Evolutionary conservation across 30 jellyfish, hydroid and myxozoan genomes (phyloP), one percentile per base, ranked within the genome.

Genomic region (Phacellophora camtschatica): DNA sequence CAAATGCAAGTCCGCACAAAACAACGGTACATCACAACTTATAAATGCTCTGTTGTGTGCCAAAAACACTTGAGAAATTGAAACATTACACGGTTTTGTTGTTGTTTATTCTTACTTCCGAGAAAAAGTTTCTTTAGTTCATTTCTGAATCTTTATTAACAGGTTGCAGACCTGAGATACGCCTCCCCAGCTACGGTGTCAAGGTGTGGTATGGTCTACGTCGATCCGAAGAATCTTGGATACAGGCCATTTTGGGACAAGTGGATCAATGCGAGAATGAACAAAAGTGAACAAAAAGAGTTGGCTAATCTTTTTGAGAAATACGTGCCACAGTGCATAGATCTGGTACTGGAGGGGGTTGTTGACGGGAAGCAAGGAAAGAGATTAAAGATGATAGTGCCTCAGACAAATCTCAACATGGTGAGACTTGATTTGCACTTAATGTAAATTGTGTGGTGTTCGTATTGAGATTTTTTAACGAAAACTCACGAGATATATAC

Each of bases 131-230:
- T n/a, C n/a, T n/a, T n/a, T n/a, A n/a, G n/a, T n/a, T n/a, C n/a
- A n/a, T n/a, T n/a, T n/a, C n/a, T 27, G 25, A 57, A 30, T 65
- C 30, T 31, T 58, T 13, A 6, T 19, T 58, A 0, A 1, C 19
- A 94, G 99, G 99, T 94, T 27, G 81, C 97, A 2, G 97, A 94
- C 63, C 90, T 94, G 55, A 86, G 91, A 27, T 94, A 94, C 80
- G 99, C 99, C 18, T 94, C 99, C 22, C 99, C 99, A 11, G 99
- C 99, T 22, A 94, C 99, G 1, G 99, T 94, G 28, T 94, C 99
- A 13, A 84, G 99, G 16, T 94, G 97, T 64, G 99, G 99, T 32
- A 94, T 94, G 99, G 99, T 94, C 24, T 94, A 86, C 67, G 99
- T 94, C n/a, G 99, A 94, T 74, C 99, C 99, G 32, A 94, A 94